These are phyloP conservation scores for Pachyramphus minor DNA, from an alignment of 2,113 vertebrate species.

Conservation along the genomic window DNA sequence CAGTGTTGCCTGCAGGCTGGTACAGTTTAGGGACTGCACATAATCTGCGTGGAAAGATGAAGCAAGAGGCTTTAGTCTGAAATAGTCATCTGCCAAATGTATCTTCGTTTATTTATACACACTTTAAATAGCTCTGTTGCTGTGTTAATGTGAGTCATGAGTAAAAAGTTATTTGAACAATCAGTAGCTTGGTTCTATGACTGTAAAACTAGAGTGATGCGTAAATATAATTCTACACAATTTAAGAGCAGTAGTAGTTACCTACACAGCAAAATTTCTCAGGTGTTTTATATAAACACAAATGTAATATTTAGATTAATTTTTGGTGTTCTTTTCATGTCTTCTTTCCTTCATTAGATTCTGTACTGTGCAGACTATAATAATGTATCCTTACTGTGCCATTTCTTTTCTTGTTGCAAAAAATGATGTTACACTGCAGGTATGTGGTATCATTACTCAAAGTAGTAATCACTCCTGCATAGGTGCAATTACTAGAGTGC, in stretches of 20 bases:
- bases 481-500: not conserved
- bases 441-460: not conserved
- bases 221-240: not conserved
- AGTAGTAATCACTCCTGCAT: not conserved
- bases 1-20: not conserved
- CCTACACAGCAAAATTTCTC: not conserved
- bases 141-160: not conserved
- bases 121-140: not conserved
- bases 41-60: not conserved
- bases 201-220: not conserved
- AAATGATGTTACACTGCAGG: not conserved
- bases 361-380: not conserved
- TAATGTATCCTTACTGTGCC: not conserved
- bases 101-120: not conserved
- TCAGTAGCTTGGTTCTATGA: not conserved
- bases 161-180: not conserved
- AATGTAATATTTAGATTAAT: not conserved
- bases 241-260: not conserved
- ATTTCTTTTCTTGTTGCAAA: not conserved
- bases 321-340: not conserved
- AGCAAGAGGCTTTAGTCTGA: not conserved
- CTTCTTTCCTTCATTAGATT: not conserved
- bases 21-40: accelerated
- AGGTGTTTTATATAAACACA: not conserved
- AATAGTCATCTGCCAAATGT: not conserved